Percentiles rank a stretch among this genome's conserved stretches.
phyloP scores from a whole-genome alignment of 2,888 invertebrate species.

The Pseudoips prasinana region DNA sequence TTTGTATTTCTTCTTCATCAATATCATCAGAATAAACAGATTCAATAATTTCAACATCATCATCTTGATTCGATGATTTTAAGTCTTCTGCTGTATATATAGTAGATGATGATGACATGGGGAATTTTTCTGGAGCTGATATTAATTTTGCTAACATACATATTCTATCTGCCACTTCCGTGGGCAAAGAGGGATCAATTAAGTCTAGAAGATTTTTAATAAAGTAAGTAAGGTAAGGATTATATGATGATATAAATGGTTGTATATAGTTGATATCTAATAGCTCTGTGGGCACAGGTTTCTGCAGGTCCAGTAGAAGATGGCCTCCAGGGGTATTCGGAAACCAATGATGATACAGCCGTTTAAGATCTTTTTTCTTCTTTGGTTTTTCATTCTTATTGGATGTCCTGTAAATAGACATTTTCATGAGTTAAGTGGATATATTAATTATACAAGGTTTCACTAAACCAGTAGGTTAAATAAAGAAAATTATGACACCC shows the following conservation, averaged over 20 bases:
- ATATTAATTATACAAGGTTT: too few species aligned
- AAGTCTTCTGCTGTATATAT: slow-evolving; percentile 75
- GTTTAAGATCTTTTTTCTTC: slow-evolving; percentile 52
- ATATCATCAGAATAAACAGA: slow-evolving; percentile 14
- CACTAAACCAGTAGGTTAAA: too few species aligned
- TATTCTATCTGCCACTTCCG: slow-evolving; percentile 41
- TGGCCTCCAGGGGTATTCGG: slow-evolving; percentile 53
- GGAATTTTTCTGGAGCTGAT: slow-evolving; percentile 50
- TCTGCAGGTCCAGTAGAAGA: slow-evolving; percentile 58
- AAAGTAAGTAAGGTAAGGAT: slow-evolving; percentile 62
- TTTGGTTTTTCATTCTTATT: slow-evolving; percentile 33
- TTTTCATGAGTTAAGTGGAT: too few species aligned
- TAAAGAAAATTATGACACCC: too few species aligned
- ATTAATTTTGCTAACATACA: slow-evolving; percentile 59
- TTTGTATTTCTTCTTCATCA: slow-evolving; percentile 9
- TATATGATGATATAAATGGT: slow-evolving; percentile 63
- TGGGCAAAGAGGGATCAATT: slow-evolving; percentile 55
- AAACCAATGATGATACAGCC: slow-evolving; percentile 63
- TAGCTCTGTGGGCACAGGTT: slow-evolving; percentile 56
- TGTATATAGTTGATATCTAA: slow-evolving; percentile 56
- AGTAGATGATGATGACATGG: slow-evolving; percentile 37
- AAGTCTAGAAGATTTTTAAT: slow-evolving; percentile 55
- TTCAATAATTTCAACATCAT: slow-evolving; percentile 26
- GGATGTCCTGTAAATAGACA: slow-evolving; percentile 48
- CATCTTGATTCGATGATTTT: slow-evolving; percentile 18